phyloP scores from a whole-genome alignment of 2,113 vertebrate genomes.

The Paradoxurus hermaphroditus region DNA sequence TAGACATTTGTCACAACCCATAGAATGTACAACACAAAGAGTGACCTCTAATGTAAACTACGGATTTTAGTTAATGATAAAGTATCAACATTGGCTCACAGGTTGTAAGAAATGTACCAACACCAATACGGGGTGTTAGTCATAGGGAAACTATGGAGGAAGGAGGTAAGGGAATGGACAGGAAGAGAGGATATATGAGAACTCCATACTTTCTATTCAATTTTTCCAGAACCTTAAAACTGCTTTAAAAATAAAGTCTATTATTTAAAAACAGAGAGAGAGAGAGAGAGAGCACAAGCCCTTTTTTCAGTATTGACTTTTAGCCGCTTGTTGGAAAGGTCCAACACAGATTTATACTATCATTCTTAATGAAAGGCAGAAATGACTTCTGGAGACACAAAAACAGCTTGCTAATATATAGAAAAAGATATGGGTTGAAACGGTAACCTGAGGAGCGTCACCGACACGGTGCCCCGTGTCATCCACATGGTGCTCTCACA shows the following conservation, averaged over 20 bases:
- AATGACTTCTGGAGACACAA: conserved; percentile 1
- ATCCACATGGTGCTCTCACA: background rate
- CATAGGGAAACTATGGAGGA: background rate
- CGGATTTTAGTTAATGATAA: background rate
- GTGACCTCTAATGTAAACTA: background rate
- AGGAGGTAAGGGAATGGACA: background rate
- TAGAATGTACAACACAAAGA: background rate
- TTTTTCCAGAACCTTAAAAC: background rate
- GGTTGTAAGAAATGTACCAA: background rate
- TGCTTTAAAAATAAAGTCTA: background rate
- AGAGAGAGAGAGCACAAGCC: background rate
- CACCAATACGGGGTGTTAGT: background rate
- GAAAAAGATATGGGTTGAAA: background rate
- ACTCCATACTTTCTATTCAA: background rate
- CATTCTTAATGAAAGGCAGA: background rate
- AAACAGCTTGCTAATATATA: background rate
- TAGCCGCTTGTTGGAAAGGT: background rate
- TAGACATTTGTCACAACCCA: background rate
- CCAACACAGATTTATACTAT: background rate
- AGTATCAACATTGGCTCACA: background rate
- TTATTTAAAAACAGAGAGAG: background rate
- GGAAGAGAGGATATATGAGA: background rate
- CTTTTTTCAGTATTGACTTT: background rate
- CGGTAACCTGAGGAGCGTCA: background rate
- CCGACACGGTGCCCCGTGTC: fast-evolving